Conservation (phyloP, 2,797 vertebrate genomes). For the Tolypeutes matacus region DNA sequence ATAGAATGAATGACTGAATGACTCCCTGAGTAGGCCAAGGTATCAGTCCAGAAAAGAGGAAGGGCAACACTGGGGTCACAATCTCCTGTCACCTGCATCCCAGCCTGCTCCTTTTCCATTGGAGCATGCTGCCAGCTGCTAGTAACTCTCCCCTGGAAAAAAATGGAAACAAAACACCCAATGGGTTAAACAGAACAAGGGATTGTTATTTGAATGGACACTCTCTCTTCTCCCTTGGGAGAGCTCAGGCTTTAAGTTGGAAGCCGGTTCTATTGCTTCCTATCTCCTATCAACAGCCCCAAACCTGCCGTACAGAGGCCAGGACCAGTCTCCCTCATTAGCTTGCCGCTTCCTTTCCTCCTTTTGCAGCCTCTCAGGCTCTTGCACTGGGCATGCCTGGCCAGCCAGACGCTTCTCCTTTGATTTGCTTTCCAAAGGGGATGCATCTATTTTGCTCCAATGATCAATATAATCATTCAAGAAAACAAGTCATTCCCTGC, state of each 20-base stretch:
- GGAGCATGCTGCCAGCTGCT: not conserved
- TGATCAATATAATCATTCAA: constrained; percentile 84
- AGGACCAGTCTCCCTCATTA: constrained; percentile 58
- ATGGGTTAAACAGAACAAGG: not conserved
- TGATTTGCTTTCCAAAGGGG: constrained; percentile 70
- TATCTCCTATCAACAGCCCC: not conserved
- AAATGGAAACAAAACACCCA: not conserved
- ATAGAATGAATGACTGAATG: not conserved
- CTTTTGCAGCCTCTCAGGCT: not conserved
- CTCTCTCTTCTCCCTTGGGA: not conserved
- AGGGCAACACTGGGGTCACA: not conserved
- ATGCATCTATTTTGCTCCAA: constrained; percentile 71
- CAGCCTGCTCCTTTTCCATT: not conserved
- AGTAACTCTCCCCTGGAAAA: not conserved
- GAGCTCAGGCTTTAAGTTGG: not conserved
- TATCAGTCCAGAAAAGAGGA: not conserved
- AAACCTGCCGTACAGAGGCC: not conserved
- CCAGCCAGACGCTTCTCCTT: not conserved
- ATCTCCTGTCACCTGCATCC: not conserved
- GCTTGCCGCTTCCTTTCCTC: not conserved
- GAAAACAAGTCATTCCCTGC: constrained; percentile 76
- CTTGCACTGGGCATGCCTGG: not conserved
- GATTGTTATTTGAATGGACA: not conserved
- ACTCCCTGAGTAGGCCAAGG: not conserved
- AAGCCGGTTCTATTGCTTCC: not conserved